Percentiles rank a stretch among this genome's conserved stretches.
phyloP scores from a whole-genome alignment of 2,113 vertebrate genomes.

The Odocoileus hemionus region DNA sequence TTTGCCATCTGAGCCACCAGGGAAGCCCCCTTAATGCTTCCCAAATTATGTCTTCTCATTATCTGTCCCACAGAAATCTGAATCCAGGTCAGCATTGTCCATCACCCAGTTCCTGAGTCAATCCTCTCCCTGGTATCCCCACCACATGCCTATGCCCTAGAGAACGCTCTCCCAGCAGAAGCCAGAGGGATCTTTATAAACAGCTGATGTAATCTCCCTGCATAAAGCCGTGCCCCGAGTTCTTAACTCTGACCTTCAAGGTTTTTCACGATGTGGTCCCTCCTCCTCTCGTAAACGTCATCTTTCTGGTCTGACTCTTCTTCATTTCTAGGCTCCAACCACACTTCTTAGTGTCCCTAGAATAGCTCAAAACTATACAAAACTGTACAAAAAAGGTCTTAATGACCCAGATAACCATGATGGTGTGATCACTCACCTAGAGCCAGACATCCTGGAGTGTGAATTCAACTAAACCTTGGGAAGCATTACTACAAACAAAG shows the following conservation, averaged over 20 bases:
- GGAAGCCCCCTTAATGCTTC: not conserved
- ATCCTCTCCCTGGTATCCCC: accelerated
- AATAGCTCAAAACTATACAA: too few species aligned
- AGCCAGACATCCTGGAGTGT: too few species aligned
- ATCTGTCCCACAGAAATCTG: not conserved
- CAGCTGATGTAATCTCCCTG: accelerated
- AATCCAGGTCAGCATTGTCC: not conserved
- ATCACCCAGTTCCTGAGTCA: not conserved
- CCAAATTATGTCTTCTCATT: not conserved
- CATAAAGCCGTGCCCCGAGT: accelerated
- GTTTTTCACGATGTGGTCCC: not conserved
- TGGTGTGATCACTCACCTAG: too few species aligned
- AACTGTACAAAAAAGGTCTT: too few species aligned
- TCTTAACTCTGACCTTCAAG: not conserved
- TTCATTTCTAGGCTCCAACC: not conserved
- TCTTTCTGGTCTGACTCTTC: too few species aligned
- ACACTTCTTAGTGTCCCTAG: not conserved
- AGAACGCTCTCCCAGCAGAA: not conserved
- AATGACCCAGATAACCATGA: too few species aligned
- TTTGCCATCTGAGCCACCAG: not conserved
- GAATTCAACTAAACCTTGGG: too few species aligned
- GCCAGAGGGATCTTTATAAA: not conserved
- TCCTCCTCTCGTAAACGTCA: not conserved
- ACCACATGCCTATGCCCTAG: not conserved
- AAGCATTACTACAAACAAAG: too few species aligned